These are phyloP conservation scores for Bombus confusus DNA, from an alignment of 1,140 invertebrate species.

Conservation along the genomic window DNA sequence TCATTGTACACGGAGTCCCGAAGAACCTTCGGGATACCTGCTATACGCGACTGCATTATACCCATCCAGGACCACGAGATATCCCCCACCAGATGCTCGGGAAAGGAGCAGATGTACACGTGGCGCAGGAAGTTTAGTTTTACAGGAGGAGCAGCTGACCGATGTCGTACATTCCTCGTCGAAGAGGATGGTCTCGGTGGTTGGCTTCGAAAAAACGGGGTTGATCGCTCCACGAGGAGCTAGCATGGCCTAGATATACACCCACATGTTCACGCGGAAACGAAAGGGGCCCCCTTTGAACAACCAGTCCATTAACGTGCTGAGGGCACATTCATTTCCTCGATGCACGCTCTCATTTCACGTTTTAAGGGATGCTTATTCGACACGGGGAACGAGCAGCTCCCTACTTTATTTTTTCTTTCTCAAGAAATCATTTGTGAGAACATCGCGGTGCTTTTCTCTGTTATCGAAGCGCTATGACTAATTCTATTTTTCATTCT, in stretches of 20 bases:
- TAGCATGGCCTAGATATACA: slow-evolving; percentile 48
- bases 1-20: background rate
- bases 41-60: background rate
- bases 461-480: background rate
- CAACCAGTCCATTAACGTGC: slow-evolving; percentile 29
- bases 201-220: slow-evolving; percentile 52
- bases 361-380: slow-evolving; percentile 31
- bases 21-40: background rate
- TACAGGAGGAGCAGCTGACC: slow-evolving; percentile 64
- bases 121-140: slow-evolving; percentile 66
- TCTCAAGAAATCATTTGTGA: background rate
- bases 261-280: slow-evolving; percentile 58
- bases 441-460: background rate
- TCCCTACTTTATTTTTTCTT: background rate
- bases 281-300: slow-evolving; percentile 29
- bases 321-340: slow-evolving; percentile 51
- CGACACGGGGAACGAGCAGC: background rate
- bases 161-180: slow-evolving; percentile 35
- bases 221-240: slow-evolving; percentile 33
- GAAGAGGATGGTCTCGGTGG: slow-evolving; percentile 50
- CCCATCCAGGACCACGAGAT: slow-evolving; percentile 20
- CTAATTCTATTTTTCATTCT: background rate
- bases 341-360: slow-evolving; percentile 29
- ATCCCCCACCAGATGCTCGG: background rate
- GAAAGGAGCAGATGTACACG: slow-evolving; percentile 62